Evolutionary conservation across 2,888 invertebrate genomes (phyloP).

Genomic region (Unio pictorum): DNA sequence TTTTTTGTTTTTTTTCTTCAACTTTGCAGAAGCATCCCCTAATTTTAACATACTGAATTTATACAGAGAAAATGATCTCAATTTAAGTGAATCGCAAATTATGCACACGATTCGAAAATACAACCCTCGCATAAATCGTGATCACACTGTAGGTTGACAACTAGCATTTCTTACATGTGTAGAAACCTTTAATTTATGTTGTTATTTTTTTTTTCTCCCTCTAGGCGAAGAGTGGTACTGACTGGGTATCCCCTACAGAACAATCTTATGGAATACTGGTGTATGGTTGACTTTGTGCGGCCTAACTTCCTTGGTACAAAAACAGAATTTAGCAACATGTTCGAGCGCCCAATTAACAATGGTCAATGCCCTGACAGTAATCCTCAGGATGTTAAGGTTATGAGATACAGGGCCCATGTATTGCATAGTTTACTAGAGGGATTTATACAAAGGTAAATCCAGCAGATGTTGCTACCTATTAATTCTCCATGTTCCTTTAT

Average conservation of each 20-base stretch:
- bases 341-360: conserved; percentile 97
- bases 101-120: no score
- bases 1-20: no score
- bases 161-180: no score
- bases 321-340: conserved; percentile 98
- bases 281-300: conserved; percentile 98
- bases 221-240: conserved; percentile 89
- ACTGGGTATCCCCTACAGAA: conserved; percentile 99
- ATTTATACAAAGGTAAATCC: conserved; percentile 83
- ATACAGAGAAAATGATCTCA: no score
- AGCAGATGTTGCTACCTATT: background rate
- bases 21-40: no score
- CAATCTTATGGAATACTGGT: conserved; percentile 92
- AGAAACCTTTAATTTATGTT: no score
- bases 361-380: conserved; percentile 98
- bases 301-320: conserved; percentile 97
- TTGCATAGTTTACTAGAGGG: conserved; percentile 94
- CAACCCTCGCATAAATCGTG: no score
- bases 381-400: conserved; percentile 91
- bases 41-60: no score
- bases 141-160: no score
- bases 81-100: no score
- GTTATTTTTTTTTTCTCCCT: no score
- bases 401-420: conserved; percentile 96
- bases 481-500: background rate